Evolutionary conservation across 2,797 vertebrate species (phyloP).

Genomic region (Sebastes variabilis): DNA sequence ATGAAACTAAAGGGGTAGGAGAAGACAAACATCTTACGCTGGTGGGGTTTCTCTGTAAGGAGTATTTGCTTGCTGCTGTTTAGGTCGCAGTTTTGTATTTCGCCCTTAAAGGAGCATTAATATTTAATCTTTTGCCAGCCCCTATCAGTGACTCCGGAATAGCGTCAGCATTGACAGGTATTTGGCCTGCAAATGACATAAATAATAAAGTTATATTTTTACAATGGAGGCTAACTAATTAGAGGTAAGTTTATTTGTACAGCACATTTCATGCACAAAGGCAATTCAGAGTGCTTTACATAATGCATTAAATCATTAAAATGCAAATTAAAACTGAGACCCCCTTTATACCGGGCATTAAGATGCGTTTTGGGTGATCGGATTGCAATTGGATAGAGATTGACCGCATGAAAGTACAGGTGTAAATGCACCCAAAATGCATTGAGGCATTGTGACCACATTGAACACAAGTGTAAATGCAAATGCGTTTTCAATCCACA

Average conservation of each 20-base stretch:
- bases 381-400: too few species aligned
- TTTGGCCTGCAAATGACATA: conserved; percentile 14
- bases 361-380: too few species aligned
- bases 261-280: not conserved
- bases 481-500: too few species aligned
- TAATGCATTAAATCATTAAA: not conserved
- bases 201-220: conserved; percentile 20
- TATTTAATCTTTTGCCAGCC: conserved; percentile 41
- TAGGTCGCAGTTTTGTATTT: conserved; percentile 38
- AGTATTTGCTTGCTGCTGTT: not conserved
- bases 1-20: not conserved
- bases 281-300: not conserved
- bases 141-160: conserved; percentile 32
- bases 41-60: not conserved
- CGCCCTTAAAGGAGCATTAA: conserved; percentile 44
- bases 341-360: too few species aligned
- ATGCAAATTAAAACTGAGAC: not conserved
- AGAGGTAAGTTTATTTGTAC: not conserved
- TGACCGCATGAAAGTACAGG: too few species aligned
- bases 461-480: too few species aligned
- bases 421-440: too few species aligned
- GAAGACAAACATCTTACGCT: not conserved
- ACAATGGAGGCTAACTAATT: not conserved
- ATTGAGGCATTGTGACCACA: too few species aligned
- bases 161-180: conserved; percentile 18